phyloP scores from a whole-genome alignment of 2,888 invertebrate species.

The Sycophila texana region DNA sequence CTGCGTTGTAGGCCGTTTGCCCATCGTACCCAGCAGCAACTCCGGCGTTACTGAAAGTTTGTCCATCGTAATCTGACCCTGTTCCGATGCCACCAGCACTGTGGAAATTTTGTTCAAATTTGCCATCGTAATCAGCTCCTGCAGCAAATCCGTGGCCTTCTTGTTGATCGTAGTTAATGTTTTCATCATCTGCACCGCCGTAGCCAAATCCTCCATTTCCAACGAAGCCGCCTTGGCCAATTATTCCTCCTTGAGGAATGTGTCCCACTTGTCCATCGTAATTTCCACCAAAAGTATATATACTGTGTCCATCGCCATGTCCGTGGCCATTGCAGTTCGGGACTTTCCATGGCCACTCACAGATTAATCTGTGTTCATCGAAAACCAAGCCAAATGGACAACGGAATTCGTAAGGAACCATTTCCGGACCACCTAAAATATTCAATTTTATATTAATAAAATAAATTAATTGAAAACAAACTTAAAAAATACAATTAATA shows the following conservation, averaged over 20 bases:
- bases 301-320: slow-evolving; percentile 76
- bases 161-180: slow-evolving; percentile 37
- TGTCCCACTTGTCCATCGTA: slow-evolving; percentile 38
- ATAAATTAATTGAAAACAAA: neutral
- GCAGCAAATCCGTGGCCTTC: neutral
- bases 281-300: slow-evolving; percentile 63
- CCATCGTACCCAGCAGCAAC: neutral
- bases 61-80: slow-evolving; percentile 21
- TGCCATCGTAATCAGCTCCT: neutral
- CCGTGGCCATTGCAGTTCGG: slow-evolving; percentile 80
- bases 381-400: slow-evolving; percentile 89
- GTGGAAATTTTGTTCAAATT: slow-evolving; percentile 23
- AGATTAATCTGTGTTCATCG: slow-evolving; percentile 82
- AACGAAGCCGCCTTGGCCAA: slow-evolving; percentile 44
- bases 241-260: slow-evolving; percentile 31
- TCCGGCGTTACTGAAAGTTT: neutral
- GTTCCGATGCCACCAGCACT: slow-evolving; percentile 1
- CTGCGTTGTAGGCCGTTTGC: neutral
- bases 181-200: slow-evolving; percentile 34
- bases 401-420: slow-evolving; percentile 86
- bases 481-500: neutral
- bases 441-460: neutral
- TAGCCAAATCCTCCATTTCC: slow-evolving; percentile 53
- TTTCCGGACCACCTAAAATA: slow-evolving; percentile 68
- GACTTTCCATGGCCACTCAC: slow-evolving; percentile 90